Percentiles rank a stretch among this genome's conserved stretches.
These are phyloP conservation scores for Scalopus aquaticus DNA, from an alignment of 2,113 vertebrate species.

Conservation along the genomic window DNA sequence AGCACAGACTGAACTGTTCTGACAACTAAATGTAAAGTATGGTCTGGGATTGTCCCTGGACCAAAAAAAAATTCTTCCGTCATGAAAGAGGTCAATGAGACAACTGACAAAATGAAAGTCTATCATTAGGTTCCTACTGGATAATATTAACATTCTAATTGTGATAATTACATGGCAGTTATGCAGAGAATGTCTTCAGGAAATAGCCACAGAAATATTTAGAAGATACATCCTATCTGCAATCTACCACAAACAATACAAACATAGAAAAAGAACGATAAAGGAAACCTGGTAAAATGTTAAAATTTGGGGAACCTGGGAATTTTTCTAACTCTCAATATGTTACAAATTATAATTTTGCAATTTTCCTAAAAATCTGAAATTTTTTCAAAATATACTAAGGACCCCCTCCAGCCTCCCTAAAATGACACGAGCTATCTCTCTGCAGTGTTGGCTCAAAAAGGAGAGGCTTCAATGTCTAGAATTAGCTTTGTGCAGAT, in stretches of 20 bases:
- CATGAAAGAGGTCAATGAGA: not conserved
- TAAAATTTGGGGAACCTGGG: not conserved
- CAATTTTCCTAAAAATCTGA: not conserved
- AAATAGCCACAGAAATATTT: not conserved
- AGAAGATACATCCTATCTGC: not conserved
- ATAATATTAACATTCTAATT: not conserved
- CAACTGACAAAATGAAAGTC: not conserved
- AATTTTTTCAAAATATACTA: not conserved
- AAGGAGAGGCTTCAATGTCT: not conserved
- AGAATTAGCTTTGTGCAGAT: not conserved
- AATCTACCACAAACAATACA: not conserved
- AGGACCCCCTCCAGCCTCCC: fast-evolving
- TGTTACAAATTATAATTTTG: not conserved
- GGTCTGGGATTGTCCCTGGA: not conserved
- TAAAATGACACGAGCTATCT: not conserved
- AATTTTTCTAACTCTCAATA: slow-evolving; percentile 14
- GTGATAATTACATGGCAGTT: not conserved
- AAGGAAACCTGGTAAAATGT: not conserved
- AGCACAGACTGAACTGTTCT: not conserved
- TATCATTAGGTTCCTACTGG: not conserved
- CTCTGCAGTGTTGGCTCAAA: not conserved
- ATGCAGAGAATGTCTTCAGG: not conserved
- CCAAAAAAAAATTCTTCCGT: not conserved
- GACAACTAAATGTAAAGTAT: not conserved
- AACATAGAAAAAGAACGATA: not conserved